Base-by-base conservation (phyloP, 2,113 vertebrate genomes). In the Tor tambroides region DNA sequence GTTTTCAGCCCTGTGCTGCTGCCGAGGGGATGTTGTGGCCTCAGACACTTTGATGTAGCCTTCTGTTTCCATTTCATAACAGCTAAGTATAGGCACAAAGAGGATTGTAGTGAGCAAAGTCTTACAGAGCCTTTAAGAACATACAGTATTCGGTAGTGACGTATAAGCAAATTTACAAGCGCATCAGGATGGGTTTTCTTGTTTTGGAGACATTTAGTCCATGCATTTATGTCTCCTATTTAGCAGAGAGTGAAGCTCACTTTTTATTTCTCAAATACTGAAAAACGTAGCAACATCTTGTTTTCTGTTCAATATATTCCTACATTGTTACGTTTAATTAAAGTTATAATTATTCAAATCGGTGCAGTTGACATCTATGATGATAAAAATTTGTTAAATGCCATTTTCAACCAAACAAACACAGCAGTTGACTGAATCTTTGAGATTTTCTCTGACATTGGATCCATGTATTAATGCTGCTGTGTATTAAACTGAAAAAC, bases 31-130 rank as follows among this genome's bases (percentile, higher is more conserved):
- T 82, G 87, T 76, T 84, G 43, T 17, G 28, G 17, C 35, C 61
- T 63, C 30, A 65, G 41, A 77, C 38, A 78, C 38, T 49, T 51
- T 46, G 10, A 28, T 81, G 8, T 65, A 43, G 59, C 17, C 51
- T 76, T 59, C 51, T 30, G 71, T 63, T 41, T 77, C 84, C n/a
- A 85, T 92, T 86, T 91, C 87, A 91, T 92, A 92, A 90, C 2
- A 63, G 86, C 91, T 92, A 90, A 90, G 84, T 91, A 91, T 93
- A 93, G 90, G 85, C 89, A 87, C 87, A 81, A 81, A 81, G 38
- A 81, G 38, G 38, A 46, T 30, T 46, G 38, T 5, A 38, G 30
- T 7, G 10, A 54, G 54, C 30, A 32, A 59, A 65, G 59, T 65
- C 80, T 65, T 46, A 19, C 2, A 0, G 59, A 30, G 38, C 7